A percentile compares a stretch with the other conserved stretches of the same genome.
These are phyloP conservation scores for Tricholauxania praeusta DNA, from an alignment of 2,888 invertebrate genomes.

Conservation along the genomic window DNA sequence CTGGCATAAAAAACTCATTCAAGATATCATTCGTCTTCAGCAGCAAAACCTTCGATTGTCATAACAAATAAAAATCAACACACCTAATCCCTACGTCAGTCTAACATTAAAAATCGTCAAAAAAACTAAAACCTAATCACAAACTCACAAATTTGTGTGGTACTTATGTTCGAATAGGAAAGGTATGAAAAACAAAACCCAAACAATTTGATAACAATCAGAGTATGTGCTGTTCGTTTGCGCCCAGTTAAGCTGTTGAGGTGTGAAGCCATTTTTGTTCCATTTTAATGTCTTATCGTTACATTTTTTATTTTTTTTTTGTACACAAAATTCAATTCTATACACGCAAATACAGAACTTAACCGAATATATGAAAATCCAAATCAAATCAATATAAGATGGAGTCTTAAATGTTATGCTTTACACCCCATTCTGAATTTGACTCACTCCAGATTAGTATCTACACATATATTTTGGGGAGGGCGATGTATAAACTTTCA, in stretches of 20 bases:
- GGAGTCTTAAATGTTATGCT: constrained; percentile 18
- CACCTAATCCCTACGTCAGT: constrained; percentile 11
- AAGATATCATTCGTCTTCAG: too few species aligned
- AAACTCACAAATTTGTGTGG: neutral
- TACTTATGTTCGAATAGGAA: constrained; percentile 34
- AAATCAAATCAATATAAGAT: constrained; percentile 15
- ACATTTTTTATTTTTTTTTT: neutral
- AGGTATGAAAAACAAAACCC: constrained; percentile 25
- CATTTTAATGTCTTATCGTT: constrained; percentile 39
- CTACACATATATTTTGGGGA: constrained; percentile 17
- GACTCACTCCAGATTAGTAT: neutral
- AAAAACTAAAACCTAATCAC: constrained; percentile 10
- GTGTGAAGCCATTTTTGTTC: constrained; percentile 50
- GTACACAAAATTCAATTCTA: constrained; percentile 1
- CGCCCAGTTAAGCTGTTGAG: constrained; percentile 30
- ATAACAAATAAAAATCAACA: too few species aligned
- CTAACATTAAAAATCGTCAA: constrained; percentile 9
- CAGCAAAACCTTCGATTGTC: too few species aligned
- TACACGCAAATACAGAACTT: neutral
- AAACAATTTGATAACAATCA: constrained; percentile 37
- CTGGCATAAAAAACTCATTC: too few species aligned
- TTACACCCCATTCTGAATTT: neutral
- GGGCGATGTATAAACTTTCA: constrained; percentile 46
- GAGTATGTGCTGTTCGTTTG: constrained; percentile 12
- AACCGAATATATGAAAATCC: neutral